These are phyloP conservation scores for Diuraphis noxia DNA, from an alignment of 1,140 invertebrate species.

Conservation along the genomic window DNA sequence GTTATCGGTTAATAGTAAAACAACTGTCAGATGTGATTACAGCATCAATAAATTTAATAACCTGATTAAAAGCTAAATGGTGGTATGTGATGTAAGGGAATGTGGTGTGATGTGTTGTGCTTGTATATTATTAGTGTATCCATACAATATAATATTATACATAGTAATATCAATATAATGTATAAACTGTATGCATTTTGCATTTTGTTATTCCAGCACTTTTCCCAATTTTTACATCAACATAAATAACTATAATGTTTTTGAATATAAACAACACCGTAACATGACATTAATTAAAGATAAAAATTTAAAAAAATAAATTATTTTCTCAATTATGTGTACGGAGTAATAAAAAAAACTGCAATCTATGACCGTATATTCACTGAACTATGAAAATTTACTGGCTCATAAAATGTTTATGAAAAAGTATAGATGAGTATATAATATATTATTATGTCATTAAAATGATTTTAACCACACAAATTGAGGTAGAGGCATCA, in stretches of 20 bases:
- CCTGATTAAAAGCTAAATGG: background rate
- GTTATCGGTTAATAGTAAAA: background rate
- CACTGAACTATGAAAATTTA: conserved; percentile 8
- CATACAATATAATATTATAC: no score
- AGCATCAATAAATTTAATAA: background rate
- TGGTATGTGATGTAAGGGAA: no score
- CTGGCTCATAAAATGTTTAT: background rate
- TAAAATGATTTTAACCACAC: background rate
- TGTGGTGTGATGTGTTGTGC: no score
- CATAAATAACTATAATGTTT: background rate
- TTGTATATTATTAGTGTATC: no score
- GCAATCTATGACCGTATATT: background rate
- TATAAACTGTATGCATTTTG: background rate
- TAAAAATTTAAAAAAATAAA: background rate
- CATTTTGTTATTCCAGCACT: background rate
- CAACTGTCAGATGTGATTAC: background rate
- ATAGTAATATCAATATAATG: background rate
- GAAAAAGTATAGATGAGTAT: background rate
- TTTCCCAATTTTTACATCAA: background rate
- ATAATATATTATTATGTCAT: background rate
- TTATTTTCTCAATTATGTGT: conserved; percentile 10
- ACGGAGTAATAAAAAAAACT: background rate
- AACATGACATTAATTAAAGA: background rate
- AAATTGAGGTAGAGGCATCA: background rate
- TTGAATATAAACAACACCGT: background rate